Evolutionary conservation across 1,140 invertebrate genomes (phyloP).

Genomic region (Atta cephalotes): DNA sequence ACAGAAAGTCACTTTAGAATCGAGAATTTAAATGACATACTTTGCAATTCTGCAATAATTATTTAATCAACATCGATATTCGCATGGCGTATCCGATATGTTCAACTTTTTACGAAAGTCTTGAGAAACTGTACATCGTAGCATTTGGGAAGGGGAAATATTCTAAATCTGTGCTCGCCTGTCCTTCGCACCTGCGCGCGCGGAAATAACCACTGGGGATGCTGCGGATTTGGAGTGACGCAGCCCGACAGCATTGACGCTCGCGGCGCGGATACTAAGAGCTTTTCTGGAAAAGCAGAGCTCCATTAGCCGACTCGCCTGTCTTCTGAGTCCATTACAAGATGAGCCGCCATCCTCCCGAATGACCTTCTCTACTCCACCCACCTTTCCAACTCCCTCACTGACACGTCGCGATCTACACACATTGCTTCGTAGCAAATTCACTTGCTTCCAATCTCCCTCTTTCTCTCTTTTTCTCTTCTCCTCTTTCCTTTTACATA

Average conservation of each 20-base stretch:
- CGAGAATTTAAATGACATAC: neutral
- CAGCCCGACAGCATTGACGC: conserved; percentile 83
- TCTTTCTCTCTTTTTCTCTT: conserved; percentile 29
- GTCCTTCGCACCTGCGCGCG: conserved; percentile 55
- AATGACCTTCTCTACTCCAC: conserved; percentile 70
- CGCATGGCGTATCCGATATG: neutral
- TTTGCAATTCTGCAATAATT: neutral
- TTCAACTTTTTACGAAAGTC: neutral
- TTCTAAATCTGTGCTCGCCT: conserved; percentile 41
- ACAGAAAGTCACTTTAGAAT: neutral
- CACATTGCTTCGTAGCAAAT: conserved; percentile 60
- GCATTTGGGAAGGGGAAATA: neutral
- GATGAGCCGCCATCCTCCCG: conserved; percentile 83
- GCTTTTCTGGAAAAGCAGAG: conserved; percentile 84
- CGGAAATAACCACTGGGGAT: conserved; percentile 53
- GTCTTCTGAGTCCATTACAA: conserved; percentile 87
- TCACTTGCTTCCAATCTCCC: neutral
- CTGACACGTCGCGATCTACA: conserved; percentile 76
- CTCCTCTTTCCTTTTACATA: conserved; percentile 37
- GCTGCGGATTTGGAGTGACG: conserved; percentile 80
- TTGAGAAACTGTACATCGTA: neutral
- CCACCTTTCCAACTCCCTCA: conserved; percentile 71
- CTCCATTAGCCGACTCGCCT: conserved; percentile 86
- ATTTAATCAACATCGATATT: neutral
- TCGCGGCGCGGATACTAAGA: conserved; percentile 84